A percentile compares a stretch with the other conserved stretches of the same genome.
Evolutionary conservation across 2,888 invertebrate genomes (phyloP).

Genomic region (Hirtodrosophila duncani): DNA sequence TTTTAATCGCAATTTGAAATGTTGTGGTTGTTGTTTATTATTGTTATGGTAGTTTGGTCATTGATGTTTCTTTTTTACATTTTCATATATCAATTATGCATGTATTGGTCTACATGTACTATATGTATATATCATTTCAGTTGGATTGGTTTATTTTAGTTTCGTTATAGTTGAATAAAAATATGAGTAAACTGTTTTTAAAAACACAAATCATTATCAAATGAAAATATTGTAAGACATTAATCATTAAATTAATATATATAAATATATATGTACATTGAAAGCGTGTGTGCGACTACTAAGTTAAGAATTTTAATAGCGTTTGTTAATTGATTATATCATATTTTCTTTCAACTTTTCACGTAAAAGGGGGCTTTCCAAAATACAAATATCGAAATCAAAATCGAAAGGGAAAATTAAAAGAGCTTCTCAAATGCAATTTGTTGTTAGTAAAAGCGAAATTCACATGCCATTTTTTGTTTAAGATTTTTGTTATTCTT

Average conservation of each 20-base stretch:
- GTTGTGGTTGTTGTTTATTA: conserved; percentile 16
- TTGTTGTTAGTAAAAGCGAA: conserved; percentile 57
- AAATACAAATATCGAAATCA: conserved; percentile 18
- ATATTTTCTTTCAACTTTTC: conserved; percentile 22
- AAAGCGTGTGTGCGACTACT: conserved; percentile 69
- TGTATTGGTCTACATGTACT: conserved; percentile 7
- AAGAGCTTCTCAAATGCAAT: conserved; percentile 45
- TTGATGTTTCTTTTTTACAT: conserved; percentile 11
- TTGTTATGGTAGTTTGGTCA: conserved; percentile 4
- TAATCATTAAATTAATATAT: conserved; percentile 7
- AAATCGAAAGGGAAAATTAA: conserved; percentile 19
- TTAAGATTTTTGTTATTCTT: conserved; percentile 12
- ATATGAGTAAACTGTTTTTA: conserved; percentile 11
- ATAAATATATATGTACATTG: conserved; percentile 36
- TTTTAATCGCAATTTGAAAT: conserved; percentile 29
- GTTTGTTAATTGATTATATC: conserved; percentile 18
- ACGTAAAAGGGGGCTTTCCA: conserved; percentile 22
- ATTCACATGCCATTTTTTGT: conserved; percentile 69
- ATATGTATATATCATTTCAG: conserved; percentile 17
- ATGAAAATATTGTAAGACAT: conserved; percentile 12
- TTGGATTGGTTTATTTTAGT: conserved; percentile 14
- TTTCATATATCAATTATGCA: conserved; percentile 20
- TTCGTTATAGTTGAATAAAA: conserved; percentile 9
- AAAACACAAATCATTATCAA: neutral
- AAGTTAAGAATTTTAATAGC: conserved; percentile 22